phyloP scores from a whole-genome alignment of 2,797 vertebrate species.

The Arremon brunneinucha region DNA sequence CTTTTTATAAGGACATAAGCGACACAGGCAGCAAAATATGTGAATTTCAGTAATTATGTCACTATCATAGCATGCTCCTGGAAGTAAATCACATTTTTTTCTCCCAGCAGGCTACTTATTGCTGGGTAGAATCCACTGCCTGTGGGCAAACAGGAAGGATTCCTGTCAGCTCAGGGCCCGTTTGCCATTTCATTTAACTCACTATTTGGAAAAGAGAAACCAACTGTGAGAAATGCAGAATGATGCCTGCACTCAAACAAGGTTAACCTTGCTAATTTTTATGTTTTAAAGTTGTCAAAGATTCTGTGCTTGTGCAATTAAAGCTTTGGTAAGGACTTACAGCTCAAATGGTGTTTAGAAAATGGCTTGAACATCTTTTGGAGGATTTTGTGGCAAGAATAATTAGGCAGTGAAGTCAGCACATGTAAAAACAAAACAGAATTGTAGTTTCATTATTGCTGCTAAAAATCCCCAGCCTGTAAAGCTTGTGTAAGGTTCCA shows the following conservation, averaged over 20 bases:
- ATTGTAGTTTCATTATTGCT: neutral
- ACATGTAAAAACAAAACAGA: neutral
- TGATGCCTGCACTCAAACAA: neutral
- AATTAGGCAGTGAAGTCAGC: neutral
- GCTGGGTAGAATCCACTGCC: conserved; percentile 28
- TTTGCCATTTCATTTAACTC: conserved; percentile 1
- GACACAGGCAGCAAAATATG: neutral
- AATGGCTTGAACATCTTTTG: neutral
- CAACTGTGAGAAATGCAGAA: neutral
- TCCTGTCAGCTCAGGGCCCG: neutral
- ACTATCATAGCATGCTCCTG: neutral
- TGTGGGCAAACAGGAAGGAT: conserved; percentile 14
- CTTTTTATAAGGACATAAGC: neutral
- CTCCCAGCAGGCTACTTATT: neutral
- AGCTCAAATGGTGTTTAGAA: neutral
- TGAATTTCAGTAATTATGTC: neutral
- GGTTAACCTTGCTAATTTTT: neutral
- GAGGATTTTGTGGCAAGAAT: neutral
- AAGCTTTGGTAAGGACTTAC: neutral
- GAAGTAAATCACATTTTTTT: neutral
- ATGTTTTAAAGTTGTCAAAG: neutral
- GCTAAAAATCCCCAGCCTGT: neutral
- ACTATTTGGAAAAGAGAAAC: neutral
- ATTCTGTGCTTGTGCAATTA: neutral
- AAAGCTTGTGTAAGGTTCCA: neutral